Percentiles rank a stretch among this genome's conserved stretches.
Evolutionary conservation across 2,797 vertebrate species (phyloP).

Genomic region (Erpetoichthys calabaricus): DNA sequence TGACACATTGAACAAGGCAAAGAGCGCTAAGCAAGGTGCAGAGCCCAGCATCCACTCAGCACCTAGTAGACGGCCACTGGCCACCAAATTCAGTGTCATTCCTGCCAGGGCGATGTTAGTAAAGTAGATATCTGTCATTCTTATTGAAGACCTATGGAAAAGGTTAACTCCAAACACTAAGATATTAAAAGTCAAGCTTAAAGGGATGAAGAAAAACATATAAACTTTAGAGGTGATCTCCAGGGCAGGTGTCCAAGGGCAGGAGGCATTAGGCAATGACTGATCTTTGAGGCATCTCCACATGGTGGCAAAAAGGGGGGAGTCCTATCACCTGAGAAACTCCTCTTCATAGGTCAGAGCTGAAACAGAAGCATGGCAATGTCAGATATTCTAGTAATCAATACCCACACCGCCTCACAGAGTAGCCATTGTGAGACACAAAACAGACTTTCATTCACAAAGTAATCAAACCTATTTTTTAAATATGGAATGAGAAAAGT

Average conservation of each 20-base stretch:
- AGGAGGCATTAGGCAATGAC: background rate
- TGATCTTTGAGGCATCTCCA: background rate
- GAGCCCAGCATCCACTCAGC: background rate
- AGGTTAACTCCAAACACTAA: conserved; percentile 7
- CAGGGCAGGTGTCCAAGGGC: background rate
- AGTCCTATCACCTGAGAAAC: too few species aligned
- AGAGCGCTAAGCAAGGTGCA: conserved; percentile 7
- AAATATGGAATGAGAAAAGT: too few species aligned
- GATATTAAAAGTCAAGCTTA: conserved; percentile 5
- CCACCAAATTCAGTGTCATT: conserved; percentile 6
- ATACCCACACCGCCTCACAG: too few species aligned
- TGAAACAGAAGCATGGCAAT: too few species aligned
- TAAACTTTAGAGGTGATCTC: conserved; percentile 1
- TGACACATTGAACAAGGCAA: conserved; percentile 11
- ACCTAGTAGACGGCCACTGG: conserved; percentile 1
- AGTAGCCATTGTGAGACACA: too few species aligned
- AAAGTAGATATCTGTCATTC: conserved; percentile 11
- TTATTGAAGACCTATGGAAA: conserved; percentile 4
- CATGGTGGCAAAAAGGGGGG: background rate
- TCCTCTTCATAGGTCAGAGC: too few species aligned
- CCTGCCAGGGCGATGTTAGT: conserved; percentile 9
- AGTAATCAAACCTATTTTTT: too few species aligned
- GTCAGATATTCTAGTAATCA: too few species aligned
- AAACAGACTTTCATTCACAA: too few species aligned
- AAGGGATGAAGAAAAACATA: conserved; percentile 2